These are phyloP conservation scores for Neoniphon sammara DNA, from an alignment of 2,797 vertebrate species.

Conservation along the genomic window DNA sequence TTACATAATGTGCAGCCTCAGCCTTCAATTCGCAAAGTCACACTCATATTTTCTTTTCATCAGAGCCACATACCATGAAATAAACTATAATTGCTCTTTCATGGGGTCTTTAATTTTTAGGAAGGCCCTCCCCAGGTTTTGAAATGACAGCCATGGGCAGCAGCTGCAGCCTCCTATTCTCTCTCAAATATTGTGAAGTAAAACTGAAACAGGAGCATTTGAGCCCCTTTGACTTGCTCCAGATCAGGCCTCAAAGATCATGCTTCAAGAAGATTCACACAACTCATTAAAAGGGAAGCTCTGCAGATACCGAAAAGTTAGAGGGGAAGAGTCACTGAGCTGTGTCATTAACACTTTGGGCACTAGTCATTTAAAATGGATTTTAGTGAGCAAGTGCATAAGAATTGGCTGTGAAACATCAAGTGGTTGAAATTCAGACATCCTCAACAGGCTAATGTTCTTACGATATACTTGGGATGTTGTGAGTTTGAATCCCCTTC, in stretches of 20 bases:
- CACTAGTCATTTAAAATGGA: conserved; percentile 13
- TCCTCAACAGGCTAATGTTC: background rate
- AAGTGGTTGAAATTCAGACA: conserved; percentile 38
- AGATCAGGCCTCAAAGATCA: conserved; percentile 24
- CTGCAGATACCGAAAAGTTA: conserved; percentile 3
- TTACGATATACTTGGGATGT: background rate
- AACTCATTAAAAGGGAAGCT: conserved; percentile 14
- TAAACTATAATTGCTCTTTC: conserved; percentile 51
- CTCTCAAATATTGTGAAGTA: conserved; percentile 33
- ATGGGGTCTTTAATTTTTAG: conserved; percentile 35
- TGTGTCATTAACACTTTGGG: background rate
- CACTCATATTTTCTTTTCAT: conserved; percentile 39
- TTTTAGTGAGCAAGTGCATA: conserved; percentile 24
- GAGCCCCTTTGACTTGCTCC: conserved; percentile 23
- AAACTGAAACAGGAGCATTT: conserved; percentile 34
- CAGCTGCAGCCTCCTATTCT: conserved; percentile 36
- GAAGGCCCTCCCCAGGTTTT: conserved; percentile 15
- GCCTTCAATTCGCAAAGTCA: conserved; percentile 35
- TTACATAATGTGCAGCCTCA: conserved; percentile 50
- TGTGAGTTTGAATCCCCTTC: conserved; percentile 14
- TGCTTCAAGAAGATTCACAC: conserved; percentile 17
- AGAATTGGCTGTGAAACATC: conserved; percentile 35
- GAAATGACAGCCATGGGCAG: conserved; percentile 28
- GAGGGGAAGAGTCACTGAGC: conserved; percentile 13
- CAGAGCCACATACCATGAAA: conserved; percentile 47